Percentiles rank a stretch among this genome's conserved stretches.
phyloP scores from a whole-genome alignment of 1,140 invertebrate species.

The Heliconius congener region DNA sequence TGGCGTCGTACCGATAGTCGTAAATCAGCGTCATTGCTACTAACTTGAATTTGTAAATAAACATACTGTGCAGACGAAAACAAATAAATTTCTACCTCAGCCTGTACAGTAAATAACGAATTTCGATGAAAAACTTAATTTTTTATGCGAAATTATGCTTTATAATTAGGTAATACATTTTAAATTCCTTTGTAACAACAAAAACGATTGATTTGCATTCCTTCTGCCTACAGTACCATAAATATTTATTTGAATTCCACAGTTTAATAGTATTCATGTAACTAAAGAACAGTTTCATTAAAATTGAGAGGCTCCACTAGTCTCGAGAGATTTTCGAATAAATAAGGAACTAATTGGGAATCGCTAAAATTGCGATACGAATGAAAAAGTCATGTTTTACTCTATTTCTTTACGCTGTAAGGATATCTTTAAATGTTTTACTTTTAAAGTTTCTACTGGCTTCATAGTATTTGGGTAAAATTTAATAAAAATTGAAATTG shows the following conservation, averaged over 20 bases:
- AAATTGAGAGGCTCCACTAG: conserved; percentile 52
- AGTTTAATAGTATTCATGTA: conserved; percentile 49
- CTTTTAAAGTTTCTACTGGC: no score
- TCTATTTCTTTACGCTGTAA: neutral
- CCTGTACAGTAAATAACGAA: conserved; percentile 25
- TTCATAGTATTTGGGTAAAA: no score
- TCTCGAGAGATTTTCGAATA: conserved; percentile 49
- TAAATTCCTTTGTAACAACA: conserved; percentile 15
- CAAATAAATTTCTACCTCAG: conserved; percentile 50
- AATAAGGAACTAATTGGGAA: conserved; percentile 60
- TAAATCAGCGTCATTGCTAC: conserved; percentile 45
- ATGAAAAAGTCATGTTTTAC: conserved; percentile 16
- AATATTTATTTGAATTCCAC: conserved; percentile 52
- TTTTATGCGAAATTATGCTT: conserved; percentile 17
- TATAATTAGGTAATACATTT: conserved; percentile 20
- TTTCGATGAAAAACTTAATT: conserved; percentile 12
- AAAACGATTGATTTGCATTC: conserved; percentile 3
- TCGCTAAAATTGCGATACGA: conserved; percentile 41
- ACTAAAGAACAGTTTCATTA: conserved; percentile 60
- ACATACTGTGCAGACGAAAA: conserved; percentile 50
- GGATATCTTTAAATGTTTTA: neutral
- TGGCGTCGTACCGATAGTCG: conserved; percentile 37
- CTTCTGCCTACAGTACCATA: conserved; percentile 38
- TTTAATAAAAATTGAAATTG: no score
- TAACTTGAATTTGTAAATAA: conserved; percentile 48